Percentiles rank a stretch among this genome's conserved stretches.
Evolutionary conservation across 2,113 vertebrate species (phyloP).

Genomic region (Mola mola): DNA sequence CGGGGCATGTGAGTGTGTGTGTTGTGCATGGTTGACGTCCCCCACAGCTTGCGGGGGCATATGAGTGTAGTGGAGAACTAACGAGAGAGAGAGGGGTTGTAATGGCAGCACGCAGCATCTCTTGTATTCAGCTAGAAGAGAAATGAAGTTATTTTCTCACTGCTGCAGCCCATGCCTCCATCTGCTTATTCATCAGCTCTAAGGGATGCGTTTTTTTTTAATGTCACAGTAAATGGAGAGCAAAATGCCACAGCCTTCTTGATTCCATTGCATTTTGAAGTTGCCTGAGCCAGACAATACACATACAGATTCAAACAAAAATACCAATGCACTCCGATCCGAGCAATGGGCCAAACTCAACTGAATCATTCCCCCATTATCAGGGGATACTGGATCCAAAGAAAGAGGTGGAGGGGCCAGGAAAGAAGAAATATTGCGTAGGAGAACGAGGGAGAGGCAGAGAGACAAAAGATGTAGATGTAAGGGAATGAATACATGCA

Average conservation of each 20-base stretch:
- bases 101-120: constrained; percentile 25
- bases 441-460: constrained; percentile 9
- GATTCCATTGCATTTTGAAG: constrained; percentile 12
- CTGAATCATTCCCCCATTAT: constrained; percentile 59
- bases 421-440: constrained; percentile 29
- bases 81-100: constrained; percentile 18
- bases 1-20: constrained; percentile 4
- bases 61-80: constrained; percentile 32
- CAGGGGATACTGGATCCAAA: constrained; percentile 36
- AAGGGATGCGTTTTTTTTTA: constrained; percentile 9
- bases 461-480: constrained; percentile 24
- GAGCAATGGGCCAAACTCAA: constrained; percentile 38
- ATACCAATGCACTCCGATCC: constrained; percentile 36
- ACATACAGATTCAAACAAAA: constrained; percentile 32
- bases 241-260: constrained; percentile 1
- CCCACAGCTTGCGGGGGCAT: constrained; percentile 26
- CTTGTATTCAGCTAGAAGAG: constrained; percentile 29
- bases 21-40: constrained; percentile 47
- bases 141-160: constrained; percentile 25
- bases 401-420: constrained; percentile 30
- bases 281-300: constrained; percentile 1
- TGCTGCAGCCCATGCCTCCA: constrained; percentile 21
- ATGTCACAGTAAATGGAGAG: background rate
- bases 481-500: constrained; percentile 9
- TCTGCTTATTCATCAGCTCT: constrained; percentile 25